A percentile compares a stretch with the other conserved stretches of the same genome.
These are phyloP conservation scores for Timandra comae DNA, from an alignment of 2,888 invertebrate genomes.

Conservation along the genomic window DNA sequence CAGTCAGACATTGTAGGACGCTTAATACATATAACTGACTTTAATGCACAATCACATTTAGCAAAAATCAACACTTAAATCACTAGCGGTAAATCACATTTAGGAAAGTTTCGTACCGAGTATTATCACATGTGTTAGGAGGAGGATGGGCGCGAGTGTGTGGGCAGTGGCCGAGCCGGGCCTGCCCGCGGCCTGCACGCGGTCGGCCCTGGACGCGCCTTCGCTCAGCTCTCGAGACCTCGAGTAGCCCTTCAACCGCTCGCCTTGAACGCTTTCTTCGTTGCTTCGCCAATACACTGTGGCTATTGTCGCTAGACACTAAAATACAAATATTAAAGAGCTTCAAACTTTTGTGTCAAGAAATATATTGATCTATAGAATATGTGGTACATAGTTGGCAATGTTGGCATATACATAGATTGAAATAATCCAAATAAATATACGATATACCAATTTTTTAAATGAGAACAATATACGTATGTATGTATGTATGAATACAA, in stretches of 20 bases:
- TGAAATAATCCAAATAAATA: too few species aligned
- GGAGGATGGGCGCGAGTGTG: slow-evolving; percentile 25
- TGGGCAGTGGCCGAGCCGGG: slow-evolving; percentile 37
- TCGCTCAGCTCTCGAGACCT: slow-evolving; percentile 86
- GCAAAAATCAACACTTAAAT: slow-evolving; percentile 16
- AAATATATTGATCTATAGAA: too few species aligned
- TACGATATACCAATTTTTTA: too few species aligned
- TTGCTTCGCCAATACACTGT: slow-evolving; percentile 91
- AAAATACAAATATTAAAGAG: too few species aligned
- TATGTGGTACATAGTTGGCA: too few species aligned
- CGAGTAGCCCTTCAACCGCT: slow-evolving; percentile 84
- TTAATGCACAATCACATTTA: slow-evolving; percentile 4
- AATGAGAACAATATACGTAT: too few species aligned
- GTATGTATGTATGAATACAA: too few species aligned
- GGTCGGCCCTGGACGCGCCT: slow-evolving; percentile 82
- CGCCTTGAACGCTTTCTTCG: slow-evolving; percentile 90
- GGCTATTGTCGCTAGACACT: slow-evolving; percentile 91
- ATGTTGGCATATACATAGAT: too few species aligned
- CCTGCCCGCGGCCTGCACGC: slow-evolving; percentile 81
- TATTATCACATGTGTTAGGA: slow-evolving; percentile 27
- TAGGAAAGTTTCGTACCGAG: slow-evolving; percentile 21
- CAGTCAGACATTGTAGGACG: too few species aligned
- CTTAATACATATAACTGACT: too few species aligned
- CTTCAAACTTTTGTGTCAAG: too few species aligned
- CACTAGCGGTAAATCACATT: slow-evolving; percentile 19